Evolutionary conservation across 1,140 invertebrate species (phyloP).

Genomic region (Brevipalpus yothersi): DNA sequence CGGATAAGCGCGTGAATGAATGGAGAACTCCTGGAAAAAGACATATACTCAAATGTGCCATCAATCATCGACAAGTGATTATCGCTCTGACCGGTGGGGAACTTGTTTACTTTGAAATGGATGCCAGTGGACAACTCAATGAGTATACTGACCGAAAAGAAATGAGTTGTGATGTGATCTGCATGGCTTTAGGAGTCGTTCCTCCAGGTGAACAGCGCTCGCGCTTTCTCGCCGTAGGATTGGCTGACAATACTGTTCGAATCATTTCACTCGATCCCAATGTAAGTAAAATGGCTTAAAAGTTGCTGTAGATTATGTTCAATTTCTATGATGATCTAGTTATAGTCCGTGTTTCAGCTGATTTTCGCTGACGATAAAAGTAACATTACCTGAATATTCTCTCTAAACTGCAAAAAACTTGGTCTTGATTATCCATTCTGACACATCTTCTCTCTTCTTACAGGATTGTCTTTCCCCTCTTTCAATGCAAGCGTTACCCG

Average conservation of each 20-base stretch:
- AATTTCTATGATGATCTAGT: neutral
- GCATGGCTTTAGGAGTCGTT: slow-evolving; percentile 90
- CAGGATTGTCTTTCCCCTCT: slow-evolving; percentile 67
- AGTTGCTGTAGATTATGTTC: neutral
- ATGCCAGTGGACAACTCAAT: slow-evolving; percentile 85
- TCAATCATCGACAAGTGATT: slow-evolving; percentile 94
- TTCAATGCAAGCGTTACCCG: slow-evolving; percentile 90
- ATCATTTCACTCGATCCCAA: slow-evolving; percentile 91
- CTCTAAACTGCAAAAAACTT: neutral
- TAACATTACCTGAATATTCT: neutral
- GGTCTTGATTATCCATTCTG: neutral
- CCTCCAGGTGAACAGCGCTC: slow-evolving; percentile 81
- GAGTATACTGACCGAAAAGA: slow-evolving; percentile 74
- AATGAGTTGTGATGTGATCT: slow-evolving; percentile 86
- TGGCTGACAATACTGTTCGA: slow-evolving; percentile 85
- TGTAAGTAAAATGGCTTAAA: slow-evolving; percentile 24
- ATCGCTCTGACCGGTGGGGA: slow-evolving; percentile 92
- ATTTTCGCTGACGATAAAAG: neutral
- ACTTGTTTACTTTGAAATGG: slow-evolving; percentile 99
- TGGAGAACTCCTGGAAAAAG: slow-evolving; percentile 97
- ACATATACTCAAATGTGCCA: slow-evolving; percentile 86
- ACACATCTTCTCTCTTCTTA: neutral
- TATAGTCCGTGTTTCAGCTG: slow-evolving; percentile 4
- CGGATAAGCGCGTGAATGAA: slow-evolving; percentile 92
- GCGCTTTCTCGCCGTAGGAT: slow-evolving; percentile 85